Percentiles rank a stretch among this genome's conserved stretches.
phyloP scores from a whole-genome alignment of 2,797 vertebrate species.

The Pangasius mekongensis region DNA sequence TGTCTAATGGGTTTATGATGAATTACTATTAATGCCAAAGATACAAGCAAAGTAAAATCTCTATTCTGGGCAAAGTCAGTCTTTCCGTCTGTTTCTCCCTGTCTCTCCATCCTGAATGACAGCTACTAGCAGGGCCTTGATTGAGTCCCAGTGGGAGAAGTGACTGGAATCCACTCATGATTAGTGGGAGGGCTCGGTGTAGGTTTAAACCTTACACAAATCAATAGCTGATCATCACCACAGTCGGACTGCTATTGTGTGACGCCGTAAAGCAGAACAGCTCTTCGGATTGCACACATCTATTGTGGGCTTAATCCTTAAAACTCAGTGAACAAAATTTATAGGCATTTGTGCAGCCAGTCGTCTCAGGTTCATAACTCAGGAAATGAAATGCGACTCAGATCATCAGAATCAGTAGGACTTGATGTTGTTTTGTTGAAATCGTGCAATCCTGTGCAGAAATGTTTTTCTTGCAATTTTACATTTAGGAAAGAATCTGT shows the following conservation, averaged over 20 bases:
- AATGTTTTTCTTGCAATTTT: background rate
- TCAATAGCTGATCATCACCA: constrained; percentile 62
- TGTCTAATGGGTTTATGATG: constrained; percentile 21
- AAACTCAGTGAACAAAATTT: background rate
- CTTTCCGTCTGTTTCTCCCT: background rate
- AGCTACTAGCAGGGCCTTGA: constrained; percentile 44
- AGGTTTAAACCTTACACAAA: constrained; percentile 56
- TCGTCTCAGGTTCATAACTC: too few relatives aligned
- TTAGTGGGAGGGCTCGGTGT: constrained; percentile 63
- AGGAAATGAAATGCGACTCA: background rate
- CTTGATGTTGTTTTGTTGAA: background rate
- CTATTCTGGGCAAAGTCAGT: background rate
- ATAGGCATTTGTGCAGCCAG: background rate
- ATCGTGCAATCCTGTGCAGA: background rate
- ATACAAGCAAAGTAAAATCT: constrained; percentile 27
- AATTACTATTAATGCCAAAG: constrained; percentile 25
- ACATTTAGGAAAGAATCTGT: background rate
- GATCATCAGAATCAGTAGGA: background rate
- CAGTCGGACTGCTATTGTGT: constrained; percentile 31
- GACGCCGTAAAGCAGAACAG: constrained; percentile 26
- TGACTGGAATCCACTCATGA: constrained; percentile 52
- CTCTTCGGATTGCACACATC: background rate
- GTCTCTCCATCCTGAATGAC: constrained; percentile 6
- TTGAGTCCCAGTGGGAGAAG: constrained; percentile 46
- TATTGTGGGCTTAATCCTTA: constrained; percentile 4